Conservation (phyloP, 2,113 vertebrate species). For the Plestiodon gilberti region DNA sequence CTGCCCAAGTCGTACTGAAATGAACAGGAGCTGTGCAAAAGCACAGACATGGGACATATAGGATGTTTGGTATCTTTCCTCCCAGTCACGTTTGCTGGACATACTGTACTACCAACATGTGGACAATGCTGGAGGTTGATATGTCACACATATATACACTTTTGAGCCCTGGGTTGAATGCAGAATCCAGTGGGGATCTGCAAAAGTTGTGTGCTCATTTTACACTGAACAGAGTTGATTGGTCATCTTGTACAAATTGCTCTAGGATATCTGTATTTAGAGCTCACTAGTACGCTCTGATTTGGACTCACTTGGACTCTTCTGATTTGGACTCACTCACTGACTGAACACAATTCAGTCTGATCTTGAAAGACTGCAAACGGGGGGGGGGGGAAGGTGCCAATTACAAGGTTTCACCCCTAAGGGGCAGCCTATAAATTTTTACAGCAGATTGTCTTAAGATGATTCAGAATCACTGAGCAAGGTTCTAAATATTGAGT, state of each 20-base stretch:
- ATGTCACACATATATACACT: neutral
- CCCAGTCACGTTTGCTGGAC: neutral
- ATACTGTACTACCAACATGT: neutral
- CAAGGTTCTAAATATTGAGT: neutral
- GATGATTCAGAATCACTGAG: conserved; percentile 5
- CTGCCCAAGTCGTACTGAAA: neutral
- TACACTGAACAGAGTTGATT: conserved; percentile 17
- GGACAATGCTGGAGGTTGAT: neutral
- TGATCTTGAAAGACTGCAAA: neutral
- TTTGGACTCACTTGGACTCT: neutral
- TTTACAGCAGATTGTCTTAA: conserved; percentile 14
- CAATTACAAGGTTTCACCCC: neutral
- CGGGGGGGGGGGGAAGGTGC: accelerated
- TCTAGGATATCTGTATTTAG: neutral
- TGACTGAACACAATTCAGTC: neutral
- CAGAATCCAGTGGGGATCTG: neutral
- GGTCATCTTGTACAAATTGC: conserved; percentile 11
- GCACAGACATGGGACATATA: neutral
- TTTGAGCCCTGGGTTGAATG: neutral
- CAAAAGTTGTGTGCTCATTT: neutral
- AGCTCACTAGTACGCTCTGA: neutral
- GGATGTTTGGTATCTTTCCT: neutral
- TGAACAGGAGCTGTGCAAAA: neutral
- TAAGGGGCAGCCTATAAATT: neutral
- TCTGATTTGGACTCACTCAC: neutral